These are phyloP conservation scores for Aporophyla nigra DNA, from an alignment of 2,888 invertebrate genomes.

Conservation along the genomic window DNA sequence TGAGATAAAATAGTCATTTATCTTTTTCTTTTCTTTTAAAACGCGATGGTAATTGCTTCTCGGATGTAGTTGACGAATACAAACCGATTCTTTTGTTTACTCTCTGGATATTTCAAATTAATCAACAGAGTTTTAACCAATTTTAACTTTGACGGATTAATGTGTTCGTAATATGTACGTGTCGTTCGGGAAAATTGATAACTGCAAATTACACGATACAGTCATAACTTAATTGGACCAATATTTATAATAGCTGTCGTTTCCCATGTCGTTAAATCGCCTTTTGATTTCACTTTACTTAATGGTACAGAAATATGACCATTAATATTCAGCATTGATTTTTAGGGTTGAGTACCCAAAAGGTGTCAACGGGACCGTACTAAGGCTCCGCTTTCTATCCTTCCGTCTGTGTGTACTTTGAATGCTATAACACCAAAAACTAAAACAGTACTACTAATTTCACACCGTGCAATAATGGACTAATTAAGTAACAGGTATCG, in stretches of 20 bases:
- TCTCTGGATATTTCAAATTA: constrained; percentile 1
- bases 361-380: no score
- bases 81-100: constrained; percentile 57
- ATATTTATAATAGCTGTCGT: constrained; percentile 25
- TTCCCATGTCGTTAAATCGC: background rate
- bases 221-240: constrained; percentile 41
- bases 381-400: no score
- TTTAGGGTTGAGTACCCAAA: no score
- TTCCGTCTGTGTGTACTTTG: no score
- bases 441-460: no score
- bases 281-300: background rate
- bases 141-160: constrained; percentile 36
- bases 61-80: constrained; percentile 59
- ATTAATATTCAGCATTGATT: background rate
- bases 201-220: constrained; percentile 42
- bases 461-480: no score
- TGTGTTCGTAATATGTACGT: constrained; percentile 33
- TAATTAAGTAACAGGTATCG: no score
- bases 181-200: constrained; percentile 30
- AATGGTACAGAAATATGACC: background rate
- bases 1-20: constrained; percentile 77
- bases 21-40: constrained; percentile 72
- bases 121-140: constrained; percentile 31
- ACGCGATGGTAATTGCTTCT: constrained; percentile 61
- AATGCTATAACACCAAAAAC: no score